Base-by-base conservation (phyloP, 1,140 invertebrate genomes). In the Procambarus clarkii region DNA sequence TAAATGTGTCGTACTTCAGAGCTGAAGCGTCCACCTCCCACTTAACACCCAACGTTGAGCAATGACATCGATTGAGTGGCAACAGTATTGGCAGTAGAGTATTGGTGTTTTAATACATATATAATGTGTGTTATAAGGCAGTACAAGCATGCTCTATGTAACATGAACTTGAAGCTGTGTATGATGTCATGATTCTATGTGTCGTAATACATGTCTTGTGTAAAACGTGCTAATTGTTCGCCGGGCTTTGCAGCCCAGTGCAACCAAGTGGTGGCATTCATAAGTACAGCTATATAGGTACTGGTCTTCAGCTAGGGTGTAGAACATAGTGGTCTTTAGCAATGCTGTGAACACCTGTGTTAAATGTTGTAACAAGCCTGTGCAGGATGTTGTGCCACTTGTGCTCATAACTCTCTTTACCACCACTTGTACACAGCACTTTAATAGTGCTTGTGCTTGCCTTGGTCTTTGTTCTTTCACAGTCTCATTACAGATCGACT, bases 391-490 rank as follows among this genome's bases (percentile, higher is more conserved):
- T 9, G 21, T 74, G 24, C 69, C 21, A 24, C 24, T 74, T 21
- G 24, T 34, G n/a, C n/a, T 74, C 5, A n/a, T 74, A 74, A 74
- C 24, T 8, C 64, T 69, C 69, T 74, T 24, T 34, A 74, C 69
- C 69, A 34, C 21, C 24, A 34, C 69, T 74, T 21, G 69, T 74
- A 74, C 69, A 74, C 24, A 34, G 69, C 24, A 74, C 69, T 74
- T 3, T 34, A 64, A 64, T 64, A 8, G 69, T 74, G 69, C n/a
- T 74, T 21, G 24, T 74, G 69, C 69, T 74, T 74, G 69, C 69
- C 69, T 79, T 79, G 34, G 34, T 78, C 13, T 44, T 78, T 78
- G 18, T 79, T 79, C 77, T 45, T 34, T 74, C 69, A 74, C 69
- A 74, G 21, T 74, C 24, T 74, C 69, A 44, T 4, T 21, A 24